Conservation (phyloP, 2,797 vertebrate genomes). For the Peromyscus aztecus region DNA sequence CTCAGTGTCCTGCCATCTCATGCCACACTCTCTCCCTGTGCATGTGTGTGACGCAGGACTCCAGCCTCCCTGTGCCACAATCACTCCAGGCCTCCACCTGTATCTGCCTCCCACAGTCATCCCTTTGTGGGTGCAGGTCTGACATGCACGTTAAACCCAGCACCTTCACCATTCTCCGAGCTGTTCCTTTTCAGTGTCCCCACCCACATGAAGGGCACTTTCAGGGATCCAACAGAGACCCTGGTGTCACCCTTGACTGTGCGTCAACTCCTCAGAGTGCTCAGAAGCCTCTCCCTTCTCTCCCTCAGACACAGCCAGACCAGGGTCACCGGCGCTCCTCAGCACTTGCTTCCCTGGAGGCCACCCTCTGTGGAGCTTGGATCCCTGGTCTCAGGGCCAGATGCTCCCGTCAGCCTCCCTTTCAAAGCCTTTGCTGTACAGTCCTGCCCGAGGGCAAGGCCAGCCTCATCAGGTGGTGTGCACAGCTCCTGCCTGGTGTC, state of each 20-base stretch:
- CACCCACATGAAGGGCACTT: neutral
- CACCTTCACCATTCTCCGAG: too few species aligned
- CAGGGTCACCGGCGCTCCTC: rapidly evolving
- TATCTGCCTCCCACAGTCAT: neutral
- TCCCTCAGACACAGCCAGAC: neutral
- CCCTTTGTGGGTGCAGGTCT: neutral
- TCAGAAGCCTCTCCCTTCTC: neutral
- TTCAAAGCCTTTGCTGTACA: neutral
- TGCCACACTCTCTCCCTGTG: rapidly evolving
- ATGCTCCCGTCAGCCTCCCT: neutral
- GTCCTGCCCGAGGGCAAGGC: neutral
- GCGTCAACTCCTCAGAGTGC: neutral
- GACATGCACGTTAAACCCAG: neutral
- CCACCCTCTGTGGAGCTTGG: neutral
- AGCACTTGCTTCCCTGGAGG: neutral
- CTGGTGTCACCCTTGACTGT: too few species aligned
- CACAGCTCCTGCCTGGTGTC: neutral
- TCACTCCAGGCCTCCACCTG: neutral
- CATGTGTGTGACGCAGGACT: rapidly evolving
- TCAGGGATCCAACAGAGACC: neutral
- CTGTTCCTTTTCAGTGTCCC: neutral
- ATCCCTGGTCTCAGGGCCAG: neutral
- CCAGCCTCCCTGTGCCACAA: too few species aligned
- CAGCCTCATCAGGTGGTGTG: neutral
- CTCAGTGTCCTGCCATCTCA: neutral